These are phyloP conservation scores for Hanleya hanleyi DNA, from an alignment of 2,888 invertebrate genomes.

Conservation along the genomic window DNA sequence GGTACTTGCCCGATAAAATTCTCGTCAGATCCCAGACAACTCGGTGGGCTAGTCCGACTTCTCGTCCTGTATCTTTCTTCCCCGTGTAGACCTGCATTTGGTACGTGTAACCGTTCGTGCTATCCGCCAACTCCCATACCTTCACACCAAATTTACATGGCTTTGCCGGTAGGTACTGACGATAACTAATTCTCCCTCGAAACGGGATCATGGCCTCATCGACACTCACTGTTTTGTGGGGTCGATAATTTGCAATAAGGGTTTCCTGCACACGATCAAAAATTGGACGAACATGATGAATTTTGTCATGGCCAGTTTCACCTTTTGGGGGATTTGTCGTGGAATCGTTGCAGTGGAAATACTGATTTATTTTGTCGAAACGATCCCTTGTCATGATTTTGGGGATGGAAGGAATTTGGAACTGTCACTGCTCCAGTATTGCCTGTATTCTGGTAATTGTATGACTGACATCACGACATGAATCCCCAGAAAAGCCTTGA, in stretches of 20 bases:
- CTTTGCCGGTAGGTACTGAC: constrained; percentile 10
- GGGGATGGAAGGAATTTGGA: background rate
- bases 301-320: background rate
- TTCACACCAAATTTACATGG: constrained; percentile 7
- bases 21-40: constrained; percentile 11
- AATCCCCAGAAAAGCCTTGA: background rate
- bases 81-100: constrained; percentile 4
- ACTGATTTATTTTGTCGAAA: background rate
- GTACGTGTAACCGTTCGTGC: background rate
- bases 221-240: background rate
- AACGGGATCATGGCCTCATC: constrained; percentile 7
- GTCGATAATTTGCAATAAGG: background rate
- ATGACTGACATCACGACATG: background rate
- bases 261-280: background rate
- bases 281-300: constrained; percentile 5
- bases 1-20: background rate
- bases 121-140: too few species aligned
- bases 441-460: background rate
- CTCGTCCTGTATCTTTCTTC: background rate
- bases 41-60: background rate
- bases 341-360: constrained; percentile 3
- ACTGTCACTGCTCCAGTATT: background rate
- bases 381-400: background rate
- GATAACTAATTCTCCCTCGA: background rate
- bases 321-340: background rate